phyloP scores from a whole-genome alignment of 2,888 invertebrate species.

The Plagiodera versicolora region DNA sequence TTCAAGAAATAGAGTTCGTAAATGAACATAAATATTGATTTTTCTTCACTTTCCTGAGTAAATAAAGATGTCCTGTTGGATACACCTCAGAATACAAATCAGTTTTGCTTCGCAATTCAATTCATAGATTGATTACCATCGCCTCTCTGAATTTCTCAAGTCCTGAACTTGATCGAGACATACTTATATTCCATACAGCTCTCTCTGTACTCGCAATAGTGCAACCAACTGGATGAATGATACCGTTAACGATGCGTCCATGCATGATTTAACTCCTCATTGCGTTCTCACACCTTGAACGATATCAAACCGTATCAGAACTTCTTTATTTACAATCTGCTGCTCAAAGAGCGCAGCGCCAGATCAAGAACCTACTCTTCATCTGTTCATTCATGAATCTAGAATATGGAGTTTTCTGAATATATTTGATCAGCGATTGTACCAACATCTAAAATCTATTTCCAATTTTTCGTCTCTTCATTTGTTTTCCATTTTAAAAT shows the following conservation, averaged over 20 bases:
- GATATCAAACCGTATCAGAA: conserved; percentile 41
- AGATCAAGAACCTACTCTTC: conserved; percentile 33
- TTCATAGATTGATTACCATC: background rate
- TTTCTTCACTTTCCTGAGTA: no score
- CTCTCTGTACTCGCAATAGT: background rate
- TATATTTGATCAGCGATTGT: no score
- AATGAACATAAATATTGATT: no score
- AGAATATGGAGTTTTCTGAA: conserved; percentile 5
- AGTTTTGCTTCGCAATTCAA: background rate
- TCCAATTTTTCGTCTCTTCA: no score
- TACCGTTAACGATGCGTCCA: conserved; percentile 37
- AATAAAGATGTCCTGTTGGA: no score
- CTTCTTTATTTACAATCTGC: conserved; percentile 41
- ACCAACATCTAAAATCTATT: no score
- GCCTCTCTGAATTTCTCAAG: background rate
- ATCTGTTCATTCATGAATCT: conserved; percentile 36
- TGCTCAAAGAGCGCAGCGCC: conserved; percentile 39
- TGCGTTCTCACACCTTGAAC: conserved; percentile 48
- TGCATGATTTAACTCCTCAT: conserved; percentile 47
- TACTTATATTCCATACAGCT: background rate
- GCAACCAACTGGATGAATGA: background rate
- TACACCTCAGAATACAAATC: no score
- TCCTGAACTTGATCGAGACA: background rate
- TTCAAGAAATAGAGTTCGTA: no score
- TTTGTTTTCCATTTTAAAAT: no score